Evolutionary conservation across 2,113 vertebrate species (phyloP).

Genomic region (Tympanuchus pallidicinctus): DNA sequence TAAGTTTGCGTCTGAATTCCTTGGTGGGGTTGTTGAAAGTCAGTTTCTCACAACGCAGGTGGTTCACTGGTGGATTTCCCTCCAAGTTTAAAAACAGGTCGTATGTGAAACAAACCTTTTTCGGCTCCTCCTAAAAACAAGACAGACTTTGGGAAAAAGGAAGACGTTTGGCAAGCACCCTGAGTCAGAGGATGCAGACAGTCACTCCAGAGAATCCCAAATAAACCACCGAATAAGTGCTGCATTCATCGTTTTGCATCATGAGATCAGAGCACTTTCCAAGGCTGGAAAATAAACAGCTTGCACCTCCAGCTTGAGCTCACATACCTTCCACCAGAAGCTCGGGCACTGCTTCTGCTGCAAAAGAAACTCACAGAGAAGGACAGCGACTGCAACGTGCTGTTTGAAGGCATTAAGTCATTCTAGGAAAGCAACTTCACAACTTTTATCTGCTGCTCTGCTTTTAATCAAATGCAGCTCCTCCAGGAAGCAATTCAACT

Average conservation of each 20-base stretch:
- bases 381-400: background rate
- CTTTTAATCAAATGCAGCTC: background rate
- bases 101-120: constrained; percentile 96
- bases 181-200: background rate
- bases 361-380: background rate
- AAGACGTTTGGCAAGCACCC: background rate
- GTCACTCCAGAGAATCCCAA: constrained; percentile 1
- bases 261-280: background rate
- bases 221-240: background rate
- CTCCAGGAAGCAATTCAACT: background rate
- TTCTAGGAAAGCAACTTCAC: background rate
- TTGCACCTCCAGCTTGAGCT: background rate
- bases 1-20: constrained; percentile 96
- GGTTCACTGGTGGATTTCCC: constrained; percentile 97
- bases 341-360: background rate
- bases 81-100: constrained; percentile 98
- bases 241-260: background rate
- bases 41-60: constrained; percentile 98
- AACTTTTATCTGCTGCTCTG: background rate
- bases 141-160: background rate
- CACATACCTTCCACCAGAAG: background rate
- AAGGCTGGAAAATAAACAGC: background rate
- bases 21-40: constrained; percentile 99
- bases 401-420: background rate
- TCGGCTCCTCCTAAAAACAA: constrained; percentile 91